Percentiles rank a stretch among this genome's conserved stretches.
phyloP scores from a whole-genome alignment of 2,888 invertebrate species.

The Xestia rhomboidea region DNA sequence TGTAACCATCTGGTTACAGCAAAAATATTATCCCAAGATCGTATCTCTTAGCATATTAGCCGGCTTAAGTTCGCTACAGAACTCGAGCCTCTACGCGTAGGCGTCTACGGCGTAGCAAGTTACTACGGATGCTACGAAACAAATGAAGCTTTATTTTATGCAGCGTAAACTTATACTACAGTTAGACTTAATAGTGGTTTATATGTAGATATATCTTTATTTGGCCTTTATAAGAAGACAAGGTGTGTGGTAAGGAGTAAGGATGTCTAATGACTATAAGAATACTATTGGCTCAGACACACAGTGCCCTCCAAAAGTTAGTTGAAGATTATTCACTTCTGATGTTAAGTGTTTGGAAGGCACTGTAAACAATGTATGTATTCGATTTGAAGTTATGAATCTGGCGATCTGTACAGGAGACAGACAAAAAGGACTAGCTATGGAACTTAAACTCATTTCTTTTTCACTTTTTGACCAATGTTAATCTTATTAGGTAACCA shows the following conservation, averaged over 20 bases:
- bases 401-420: too few relatives aligned
- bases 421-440: too few relatives aligned
- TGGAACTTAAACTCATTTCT: too few relatives aligned
- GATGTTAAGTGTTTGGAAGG: not conserved
- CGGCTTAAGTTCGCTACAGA: constrained; percentile 21
- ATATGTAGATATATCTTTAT: not conserved
- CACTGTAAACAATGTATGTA: not conserved
- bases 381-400: not conserved
- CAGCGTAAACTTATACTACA: not conserved
- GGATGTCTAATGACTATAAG: not conserved
- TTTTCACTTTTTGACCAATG: too few relatives aligned
- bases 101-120: constrained; percentile 30
- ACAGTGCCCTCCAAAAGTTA: not conserved
- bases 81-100: constrained; percentile 21
- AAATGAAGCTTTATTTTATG: constrained; percentile 26
- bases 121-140: constrained; percentile 27
- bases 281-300: not conserved
- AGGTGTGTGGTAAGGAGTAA: not conserved
- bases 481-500: too few relatives aligned
- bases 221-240: not conserved
- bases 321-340: not conserved
- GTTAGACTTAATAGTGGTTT: not conserved
- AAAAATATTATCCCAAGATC: constrained; percentile 14
- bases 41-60: constrained; percentile 7
- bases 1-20: not conserved